phyloP scores from a whole-genome alignment of 30 jellyfish, hydroid and myxozoan genomes.

The Catostylus mosaicus region DNA sequence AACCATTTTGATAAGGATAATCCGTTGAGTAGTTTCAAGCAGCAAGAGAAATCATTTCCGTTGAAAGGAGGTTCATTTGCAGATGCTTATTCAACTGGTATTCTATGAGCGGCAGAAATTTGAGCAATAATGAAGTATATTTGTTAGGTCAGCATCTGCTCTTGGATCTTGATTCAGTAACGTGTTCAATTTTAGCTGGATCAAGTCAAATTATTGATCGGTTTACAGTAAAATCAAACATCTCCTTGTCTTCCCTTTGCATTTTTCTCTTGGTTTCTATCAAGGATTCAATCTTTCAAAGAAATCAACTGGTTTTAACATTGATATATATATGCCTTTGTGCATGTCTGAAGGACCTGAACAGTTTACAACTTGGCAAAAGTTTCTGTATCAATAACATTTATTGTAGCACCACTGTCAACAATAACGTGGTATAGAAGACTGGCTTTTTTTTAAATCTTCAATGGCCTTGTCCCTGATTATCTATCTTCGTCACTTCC shows the following conservation, averaged over 20 bases:
- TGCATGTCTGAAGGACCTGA: conserved; percentile 14
- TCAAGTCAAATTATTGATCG: conserved; percentile 32
- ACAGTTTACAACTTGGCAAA: not conserved
- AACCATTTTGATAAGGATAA: no score
- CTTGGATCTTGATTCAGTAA: not conserved
- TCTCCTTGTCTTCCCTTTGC: conserved; percentile 43
- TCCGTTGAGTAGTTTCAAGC: conserved; percentile 20
- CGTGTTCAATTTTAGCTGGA: conserved; percentile 11
- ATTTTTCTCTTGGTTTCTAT: conserved; percentile 19
- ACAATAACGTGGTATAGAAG: conserved; percentile 34
- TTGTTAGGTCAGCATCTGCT: not conserved
- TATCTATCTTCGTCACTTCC: conserved; percentile 26
- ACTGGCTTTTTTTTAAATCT: conserved; percentile 15
- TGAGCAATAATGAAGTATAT: conserved; percentile 12
- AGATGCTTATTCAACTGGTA: conserved; percentile 29
- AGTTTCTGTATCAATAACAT: conserved; percentile 26
- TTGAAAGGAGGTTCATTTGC: conserved; percentile 72
- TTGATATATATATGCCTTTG: conserved; percentile 22
- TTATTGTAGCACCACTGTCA: conserved; percentile 52
- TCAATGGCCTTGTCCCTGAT: conserved; percentile 42
- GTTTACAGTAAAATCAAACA: conserved; percentile 34
- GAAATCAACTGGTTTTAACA: conserved; percentile 22
- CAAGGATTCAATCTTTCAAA: conserved; percentile 22
- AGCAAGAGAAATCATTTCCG: conserved; percentile 61
- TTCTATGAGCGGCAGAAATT: conserved; percentile 41